Evolutionary conservation across 2,113 vertebrate species (phyloP).

Genomic region (Symphodus melops): DNA sequence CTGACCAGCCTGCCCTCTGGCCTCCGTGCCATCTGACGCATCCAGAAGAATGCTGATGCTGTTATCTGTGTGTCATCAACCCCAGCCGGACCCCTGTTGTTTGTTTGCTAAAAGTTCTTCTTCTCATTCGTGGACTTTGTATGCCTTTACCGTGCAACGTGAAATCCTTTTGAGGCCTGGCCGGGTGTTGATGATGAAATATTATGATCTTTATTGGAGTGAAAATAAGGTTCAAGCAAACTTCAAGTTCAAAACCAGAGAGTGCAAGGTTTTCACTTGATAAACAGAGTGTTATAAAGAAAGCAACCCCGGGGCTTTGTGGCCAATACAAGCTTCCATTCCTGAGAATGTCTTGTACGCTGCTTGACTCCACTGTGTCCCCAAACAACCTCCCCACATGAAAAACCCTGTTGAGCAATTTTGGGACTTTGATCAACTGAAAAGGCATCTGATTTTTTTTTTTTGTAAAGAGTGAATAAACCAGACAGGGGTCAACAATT

Average conservation of each 20-base stretch:
- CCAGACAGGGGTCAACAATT: neutral
- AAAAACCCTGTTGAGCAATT: slow-evolving; percentile 26
- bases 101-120: slow-evolving; percentile 45
- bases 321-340: slow-evolving; percentile 55
- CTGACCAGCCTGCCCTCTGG: slow-evolving; percentile 38
- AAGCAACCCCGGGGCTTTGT: slow-evolving; percentile 10
- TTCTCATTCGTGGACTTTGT: neutral
- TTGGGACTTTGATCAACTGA: slow-evolving; percentile 24
- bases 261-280: slow-evolving; percentile 34
- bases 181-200: slow-evolving; percentile 54
- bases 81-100: slow-evolving; percentile 41
- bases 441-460: slow-evolving; percentile 37
- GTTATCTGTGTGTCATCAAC: slow-evolving; percentile 53
- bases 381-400: slow-evolving; percentile 19
- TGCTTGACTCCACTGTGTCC: slow-evolving; percentile 56
- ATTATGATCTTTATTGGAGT: slow-evolving; percentile 35
- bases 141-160: neutral
- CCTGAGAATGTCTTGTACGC: slow-evolving; percentile 50
- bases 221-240: slow-evolving; percentile 42
- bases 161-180: slow-evolving; percentile 36
- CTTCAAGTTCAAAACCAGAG: slow-evolving; percentile 45
- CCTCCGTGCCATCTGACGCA: slow-evolving; percentile 34
- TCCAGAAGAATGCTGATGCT: slow-evolving; percentile 56
- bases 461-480: slow-evolving; percentile 27
- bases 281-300: slow-evolving; percentile 42